Evolutionary conservation across 2,797 vertebrate genomes (phyloP).

Genomic region (Sebastes reedi): DNA sequence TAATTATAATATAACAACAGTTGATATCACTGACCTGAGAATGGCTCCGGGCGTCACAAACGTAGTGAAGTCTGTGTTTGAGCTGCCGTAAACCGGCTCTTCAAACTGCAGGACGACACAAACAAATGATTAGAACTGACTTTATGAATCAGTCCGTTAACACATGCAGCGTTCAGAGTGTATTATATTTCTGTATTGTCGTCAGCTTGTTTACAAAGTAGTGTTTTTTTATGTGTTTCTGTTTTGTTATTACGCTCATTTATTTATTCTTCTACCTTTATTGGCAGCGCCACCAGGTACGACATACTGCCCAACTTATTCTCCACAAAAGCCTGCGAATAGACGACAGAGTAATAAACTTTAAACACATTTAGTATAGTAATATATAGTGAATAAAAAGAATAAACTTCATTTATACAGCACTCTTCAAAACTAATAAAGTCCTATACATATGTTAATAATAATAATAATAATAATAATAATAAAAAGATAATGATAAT

Average conservation of each 20-base stretch:
- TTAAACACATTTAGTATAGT: background rate
- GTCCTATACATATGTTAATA: background rate
- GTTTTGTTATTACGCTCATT: background rate
- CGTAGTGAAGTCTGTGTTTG: conserved; percentile 82
- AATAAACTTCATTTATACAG: too few relatives aligned
- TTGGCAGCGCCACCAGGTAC: conserved; percentile 75
- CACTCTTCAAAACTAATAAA: background rate
- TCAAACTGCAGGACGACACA: conserved; percentile 74
- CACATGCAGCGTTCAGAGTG: background rate
- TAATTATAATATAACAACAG: too few relatives aligned
- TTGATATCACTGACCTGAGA: conserved; percentile 75
- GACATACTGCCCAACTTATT: conserved; percentile 72
- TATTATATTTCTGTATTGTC: background rate
- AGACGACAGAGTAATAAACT: background rate
- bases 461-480: too few relatives aligned
- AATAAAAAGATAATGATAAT: background rate
- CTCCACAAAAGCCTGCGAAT: conserved; percentile 76
- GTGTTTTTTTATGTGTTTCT: background rate
- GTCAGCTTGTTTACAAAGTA: background rate
- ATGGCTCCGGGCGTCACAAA: conserved; percentile 85
- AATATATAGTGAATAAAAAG: background rate
- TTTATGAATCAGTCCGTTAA: background rate
- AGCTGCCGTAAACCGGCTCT: conserved; percentile 82
- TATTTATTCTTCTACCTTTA: conserved; percentile 71
- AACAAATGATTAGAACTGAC: background rate